phyloP scores from a whole-genome alignment of 2,888 invertebrate genomes.

The Acleris cristana region DNA sequence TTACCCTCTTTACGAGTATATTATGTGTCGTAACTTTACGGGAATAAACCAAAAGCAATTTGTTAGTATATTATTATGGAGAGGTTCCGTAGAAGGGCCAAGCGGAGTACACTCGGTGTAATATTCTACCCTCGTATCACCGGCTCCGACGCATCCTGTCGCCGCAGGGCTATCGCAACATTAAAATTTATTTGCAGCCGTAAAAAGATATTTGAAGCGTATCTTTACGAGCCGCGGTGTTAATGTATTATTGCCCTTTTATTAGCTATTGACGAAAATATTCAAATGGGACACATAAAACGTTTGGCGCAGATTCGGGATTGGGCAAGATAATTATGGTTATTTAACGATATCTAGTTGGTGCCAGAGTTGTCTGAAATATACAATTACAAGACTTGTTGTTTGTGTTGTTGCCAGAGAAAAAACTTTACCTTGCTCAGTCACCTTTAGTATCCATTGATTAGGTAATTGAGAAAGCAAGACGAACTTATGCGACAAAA shows the following conservation, averaged over 20 bases:
- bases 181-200: constrained; percentile 31
- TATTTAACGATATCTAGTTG: neutral
- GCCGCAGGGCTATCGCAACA: constrained; percentile 53
- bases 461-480: too few relatives aligned
- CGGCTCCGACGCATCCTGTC: constrained; percentile 68
- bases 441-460: too few relatives aligned
- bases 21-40: too few relatives aligned
- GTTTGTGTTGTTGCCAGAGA: too few relatives aligned
- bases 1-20: too few relatives aligned
- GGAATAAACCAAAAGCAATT: too few relatives aligned
- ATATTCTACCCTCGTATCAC: constrained; percentile 69
- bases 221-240: constrained; percentile 27
- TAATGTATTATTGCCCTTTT: constrained; percentile 32
- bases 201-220: constrained; percentile 35
- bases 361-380: neutral
- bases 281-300: constrained; percentile 25
- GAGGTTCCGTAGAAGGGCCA: constrained; percentile 20
- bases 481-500: too few relatives aligned
- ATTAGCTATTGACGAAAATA: constrained; percentile 26
- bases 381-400: too few relatives aligned
- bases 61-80: neutral
- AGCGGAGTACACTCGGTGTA: constrained; percentile 40
- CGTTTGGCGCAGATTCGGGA: constrained; percentile 8
- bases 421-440: too few relatives aligned
- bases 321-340: neutral